phyloP scores from a whole-genome alignment of 2,888 invertebrate species.

The Epistrophe grossulariae region DNA sequence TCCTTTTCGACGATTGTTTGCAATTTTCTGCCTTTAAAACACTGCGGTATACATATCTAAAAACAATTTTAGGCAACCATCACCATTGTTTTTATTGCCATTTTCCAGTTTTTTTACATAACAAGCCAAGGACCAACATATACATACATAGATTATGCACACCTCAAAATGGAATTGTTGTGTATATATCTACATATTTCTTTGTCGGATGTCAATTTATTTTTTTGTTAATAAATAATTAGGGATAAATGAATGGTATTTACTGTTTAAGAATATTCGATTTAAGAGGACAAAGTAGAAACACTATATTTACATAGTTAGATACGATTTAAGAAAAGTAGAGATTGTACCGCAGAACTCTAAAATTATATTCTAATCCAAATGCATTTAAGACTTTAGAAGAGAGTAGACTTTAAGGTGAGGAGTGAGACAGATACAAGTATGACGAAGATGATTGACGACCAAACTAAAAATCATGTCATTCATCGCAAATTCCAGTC shows the following conservation, averaged over 20 bases:
- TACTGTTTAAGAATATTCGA: not conserved
- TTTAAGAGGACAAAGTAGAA: not conserved
- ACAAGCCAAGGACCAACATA: not conserved
- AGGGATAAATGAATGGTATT: not conserved
- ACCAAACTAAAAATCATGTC: too few species aligned
- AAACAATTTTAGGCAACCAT: not conserved
- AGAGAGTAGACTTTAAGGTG: too few species aligned
- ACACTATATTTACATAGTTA: not conserved
- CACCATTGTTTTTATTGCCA: not conserved
- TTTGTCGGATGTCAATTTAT: not conserved
- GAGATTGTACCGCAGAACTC: not conserved
- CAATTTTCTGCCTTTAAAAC: not conserved
- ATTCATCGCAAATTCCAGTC: too few species aligned
- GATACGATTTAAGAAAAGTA: not conserved
- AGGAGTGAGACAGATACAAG: too few species aligned
- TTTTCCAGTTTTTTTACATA: conserved; percentile 13
- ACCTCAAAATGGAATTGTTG: conserved; percentile 5
- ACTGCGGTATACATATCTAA: not conserved
- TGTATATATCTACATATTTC: not conserved
- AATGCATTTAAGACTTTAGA: too few species aligned
- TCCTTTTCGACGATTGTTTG: not conserved
- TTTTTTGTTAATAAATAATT: not conserved
- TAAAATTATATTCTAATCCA: not conserved
- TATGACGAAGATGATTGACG: too few species aligned
- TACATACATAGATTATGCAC: conserved; percentile 7